phyloP scores from a whole-genome alignment of 2,888 invertebrate species.

The Cremastobaeus sp. region DNA sequence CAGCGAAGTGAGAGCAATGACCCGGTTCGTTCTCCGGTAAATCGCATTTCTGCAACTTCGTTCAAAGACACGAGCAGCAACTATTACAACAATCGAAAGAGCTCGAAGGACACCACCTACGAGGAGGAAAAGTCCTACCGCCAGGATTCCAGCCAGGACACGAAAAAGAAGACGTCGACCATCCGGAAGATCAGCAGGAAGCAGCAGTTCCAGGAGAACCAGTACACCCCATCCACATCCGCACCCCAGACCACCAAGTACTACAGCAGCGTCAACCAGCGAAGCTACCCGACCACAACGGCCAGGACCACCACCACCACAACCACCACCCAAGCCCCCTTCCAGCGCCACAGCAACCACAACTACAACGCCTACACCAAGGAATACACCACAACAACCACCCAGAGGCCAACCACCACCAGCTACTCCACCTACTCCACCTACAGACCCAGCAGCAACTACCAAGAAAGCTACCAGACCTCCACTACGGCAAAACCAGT shows the following conservation, averaged over 20 bases:
- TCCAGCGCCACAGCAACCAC: slow-evolving; percentile 47
- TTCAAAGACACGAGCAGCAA: slow-evolving; percentile 73
- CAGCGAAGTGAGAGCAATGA: slow-evolving; percentile 79
- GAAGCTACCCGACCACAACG: slow-evolving; percentile 52
- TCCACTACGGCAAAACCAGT: slow-evolving; percentile 67
- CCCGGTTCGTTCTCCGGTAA: slow-evolving; percentile 75
- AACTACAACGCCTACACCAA: slow-evolving; percentile 54
- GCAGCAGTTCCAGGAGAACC: slow-evolving; percentile 66
- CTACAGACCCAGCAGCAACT: slow-evolving; percentile 70
- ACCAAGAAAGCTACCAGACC: slow-evolving; percentile 69
- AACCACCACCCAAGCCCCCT: slow-evolving; percentile 23
- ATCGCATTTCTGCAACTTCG: slow-evolving; percentile 69
- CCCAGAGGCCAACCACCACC: slow-evolving; percentile 75
- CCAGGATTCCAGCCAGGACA: slow-evolving; percentile 72
- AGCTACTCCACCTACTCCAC: slow-evolving; percentile 65
- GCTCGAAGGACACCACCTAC: slow-evolving; percentile 65
- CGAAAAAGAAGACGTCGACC: slow-evolving; percentile 68
- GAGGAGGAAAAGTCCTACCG: slow-evolving; percentile 79
- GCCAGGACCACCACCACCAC: slow-evolving; percentile 27
- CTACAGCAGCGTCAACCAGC: slow-evolving; percentile 46
- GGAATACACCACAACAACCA: slow-evolving; percentile 65
- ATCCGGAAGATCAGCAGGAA: slow-evolving; percentile 72
- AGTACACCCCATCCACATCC: slow-evolving; percentile 65
- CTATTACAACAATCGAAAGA: slow-evolving; percentile 69
- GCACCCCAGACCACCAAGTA: slow-evolving; percentile 60